Conservation (phyloP, 2,888 invertebrate genomes). For the Laspeyria flexula region DNA sequence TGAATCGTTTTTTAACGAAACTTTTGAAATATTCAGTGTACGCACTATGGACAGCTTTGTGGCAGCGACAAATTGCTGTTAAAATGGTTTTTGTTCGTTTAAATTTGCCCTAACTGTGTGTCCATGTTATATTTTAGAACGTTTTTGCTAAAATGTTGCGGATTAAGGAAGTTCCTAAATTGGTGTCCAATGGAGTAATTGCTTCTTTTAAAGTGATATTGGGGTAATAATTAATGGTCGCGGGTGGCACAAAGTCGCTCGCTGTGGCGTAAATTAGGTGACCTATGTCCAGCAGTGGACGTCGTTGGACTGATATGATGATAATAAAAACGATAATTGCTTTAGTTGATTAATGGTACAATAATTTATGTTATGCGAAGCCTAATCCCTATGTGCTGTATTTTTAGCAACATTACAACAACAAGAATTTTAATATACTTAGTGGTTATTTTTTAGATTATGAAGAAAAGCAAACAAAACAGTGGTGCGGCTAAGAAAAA, state of each 20-base stretch:
- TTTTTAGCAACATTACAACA: too few species aligned
- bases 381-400: too few species aligned
- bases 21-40: slow-evolving; percentile 40
- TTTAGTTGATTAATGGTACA: neutral
- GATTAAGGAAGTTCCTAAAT: neutral
- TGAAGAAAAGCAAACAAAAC: slow-evolving; percentile 70
- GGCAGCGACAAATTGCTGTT: slow-evolving; percentile 36
- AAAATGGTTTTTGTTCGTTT: slow-evolving; percentile 29
- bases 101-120: slow-evolving; percentile 18
- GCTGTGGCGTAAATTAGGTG: too few species aligned
- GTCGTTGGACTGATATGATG: too few species aligned
- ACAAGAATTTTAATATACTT: too few species aligned
- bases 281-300: too few species aligned
- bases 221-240: too few species aligned
- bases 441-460: slow-evolving; percentile 65
- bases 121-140: slow-evolving; percentile 1
- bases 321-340: neutral
- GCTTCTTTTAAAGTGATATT: neutral
- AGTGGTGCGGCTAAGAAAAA: slow-evolving; percentile 53
- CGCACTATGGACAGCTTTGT: slow-evolving; percentile 31
- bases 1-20: slow-evolving; percentile 48
- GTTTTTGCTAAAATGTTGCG: slow-evolving; percentile 1
- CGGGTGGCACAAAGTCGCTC: too few species aligned
- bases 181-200: neutral
- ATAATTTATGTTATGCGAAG: too few species aligned